Evolutionary conservation across 2,113 vertebrate genomes (phyloP).

Genomic region (Oreochromis niloticus): DNA sequence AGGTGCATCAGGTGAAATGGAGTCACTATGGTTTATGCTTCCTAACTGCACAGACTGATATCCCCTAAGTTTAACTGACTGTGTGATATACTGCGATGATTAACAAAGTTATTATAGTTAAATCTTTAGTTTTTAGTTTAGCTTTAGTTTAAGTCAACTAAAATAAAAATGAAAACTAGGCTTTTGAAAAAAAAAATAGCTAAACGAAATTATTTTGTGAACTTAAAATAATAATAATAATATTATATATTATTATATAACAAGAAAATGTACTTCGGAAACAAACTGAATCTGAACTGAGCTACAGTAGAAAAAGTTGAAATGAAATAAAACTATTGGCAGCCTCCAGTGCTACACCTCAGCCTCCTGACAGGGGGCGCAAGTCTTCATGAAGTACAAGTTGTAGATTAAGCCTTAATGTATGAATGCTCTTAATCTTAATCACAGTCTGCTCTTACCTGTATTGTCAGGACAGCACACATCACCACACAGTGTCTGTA

Average conservation of each 20-base stretch:
- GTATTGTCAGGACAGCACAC: rapidly evolving
- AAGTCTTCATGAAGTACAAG: rapidly evolving
- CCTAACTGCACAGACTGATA: neutral
- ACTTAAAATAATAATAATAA: neutral
- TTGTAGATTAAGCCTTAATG: neutral
- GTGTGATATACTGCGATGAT: neutral
- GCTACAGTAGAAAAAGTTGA: neutral
- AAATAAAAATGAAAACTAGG: neutral
- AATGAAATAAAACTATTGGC: neutral
- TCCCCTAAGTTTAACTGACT: rapidly evolving
- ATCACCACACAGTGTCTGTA: neutral
- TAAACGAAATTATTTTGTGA: neutral
- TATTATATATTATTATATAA: rapidly evolving
- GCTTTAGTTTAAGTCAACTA: neutral
- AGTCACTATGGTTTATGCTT: neutral
- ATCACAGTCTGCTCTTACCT: neutral
- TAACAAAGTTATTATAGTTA: neutral
- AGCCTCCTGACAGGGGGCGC: neutral
- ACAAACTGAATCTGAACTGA: neutral
- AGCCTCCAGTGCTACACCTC: neutral
- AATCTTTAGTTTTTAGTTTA: neutral
- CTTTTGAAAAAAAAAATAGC: neutral
- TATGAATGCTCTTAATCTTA: neutral
- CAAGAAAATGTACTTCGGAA: neutral
- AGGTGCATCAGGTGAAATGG: neutral